Conservation (phyloP, 1,140 invertebrate genomes). For the Apis dorsata region DNA sequence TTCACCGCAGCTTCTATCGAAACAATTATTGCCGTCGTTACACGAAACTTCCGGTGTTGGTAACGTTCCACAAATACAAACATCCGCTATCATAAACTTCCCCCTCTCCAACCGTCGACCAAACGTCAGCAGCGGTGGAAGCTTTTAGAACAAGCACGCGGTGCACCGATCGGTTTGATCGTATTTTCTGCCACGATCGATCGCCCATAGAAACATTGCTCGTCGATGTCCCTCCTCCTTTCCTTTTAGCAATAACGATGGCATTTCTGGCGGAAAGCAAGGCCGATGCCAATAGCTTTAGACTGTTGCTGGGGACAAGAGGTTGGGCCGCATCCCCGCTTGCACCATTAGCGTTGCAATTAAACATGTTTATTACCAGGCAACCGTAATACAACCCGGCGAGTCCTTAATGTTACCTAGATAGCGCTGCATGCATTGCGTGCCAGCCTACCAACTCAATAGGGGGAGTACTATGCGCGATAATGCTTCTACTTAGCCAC, state of each 20-base stretch:
- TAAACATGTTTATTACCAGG: constrained; percentile 71
- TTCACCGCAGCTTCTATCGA: background rate
- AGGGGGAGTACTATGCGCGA: constrained; percentile 26
- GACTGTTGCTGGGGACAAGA: constrained; percentile 40
- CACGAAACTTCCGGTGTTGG: constrained; percentile 32
- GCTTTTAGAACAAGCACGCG: constrained; percentile 46
- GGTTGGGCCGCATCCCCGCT: constrained; percentile 24
- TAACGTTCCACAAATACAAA: constrained; percentile 29
- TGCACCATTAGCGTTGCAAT: constrained; percentile 66
- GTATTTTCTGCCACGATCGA: constrained; percentile 53
- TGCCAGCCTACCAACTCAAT: constrained; percentile 44
- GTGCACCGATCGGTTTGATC: constrained; percentile 52
- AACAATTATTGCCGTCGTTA: constrained; percentile 37
- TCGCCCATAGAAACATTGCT: constrained; percentile 46
- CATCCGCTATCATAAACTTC: constrained; percentile 47
- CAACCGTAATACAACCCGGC: constrained; percentile 63
- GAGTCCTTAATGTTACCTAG: constrained; percentile 66
- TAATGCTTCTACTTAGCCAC: constrained; percentile 54
- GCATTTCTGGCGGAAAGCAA: constrained; percentile 44
- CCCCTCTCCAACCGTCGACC: constrained; percentile 1
- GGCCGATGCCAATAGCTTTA: constrained; percentile 38
- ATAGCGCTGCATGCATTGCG: constrained; percentile 62
- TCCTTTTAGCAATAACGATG: constrained; percentile 45
- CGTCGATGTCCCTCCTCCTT: constrained; percentile 42
- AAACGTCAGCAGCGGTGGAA: constrained; percentile 40